Base-by-base conservation (phyloP, 2,888 invertebrate genomes). In the Hirtodrosophila cameraria region DNA sequence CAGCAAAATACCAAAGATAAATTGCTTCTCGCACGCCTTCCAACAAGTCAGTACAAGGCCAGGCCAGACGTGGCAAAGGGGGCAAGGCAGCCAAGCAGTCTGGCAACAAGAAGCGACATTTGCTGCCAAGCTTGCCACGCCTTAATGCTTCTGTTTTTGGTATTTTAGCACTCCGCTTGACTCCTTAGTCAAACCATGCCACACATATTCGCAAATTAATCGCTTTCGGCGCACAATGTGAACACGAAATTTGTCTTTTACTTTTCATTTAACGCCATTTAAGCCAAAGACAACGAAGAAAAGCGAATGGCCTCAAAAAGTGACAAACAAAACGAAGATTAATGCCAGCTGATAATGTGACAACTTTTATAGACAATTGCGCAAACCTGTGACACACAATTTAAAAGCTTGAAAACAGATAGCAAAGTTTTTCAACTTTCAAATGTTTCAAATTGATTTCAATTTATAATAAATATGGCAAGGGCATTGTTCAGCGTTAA, bases 261-360 rank as follows among this genome's bases (percentile, higher is more conserved):
- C 66, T 62, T 75, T 79, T 66, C 74, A 81, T 76, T 83, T 74
- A 83, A 83, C 86, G 83, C 66, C 71, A 76, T 86, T 83, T 86
- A 76, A 71, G 74, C 60, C 60, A 43, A n/a, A 43, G 41, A 25
- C 2, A 35, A 30, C 25, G 43, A 20, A 20, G 3, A 23, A 11
- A 8, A 38, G 48, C 36, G 28, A 23, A 38, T 54, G 36, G 35
- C 30, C 30, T 16, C 7, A 15, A 38, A 33, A 33, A 27, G 41
- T 30, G 38, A 48, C 55, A 57, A 48, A 42, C 45, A 53, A 36
- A 70, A 69, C 66, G 69, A 81, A 86, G 82, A 88, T 84, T 84
- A 81, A 84, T 81, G 75, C 28, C 53, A 58, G 41, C 11, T 46
- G 57, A 42, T 54, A 67, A 66, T 67, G 54, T 58, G 57, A 48